These are phyloP conservation scores for Salarias fasciatus DNA, from an alignment of 2,797 vertebrate genomes.

Conservation along the genomic window DNA sequence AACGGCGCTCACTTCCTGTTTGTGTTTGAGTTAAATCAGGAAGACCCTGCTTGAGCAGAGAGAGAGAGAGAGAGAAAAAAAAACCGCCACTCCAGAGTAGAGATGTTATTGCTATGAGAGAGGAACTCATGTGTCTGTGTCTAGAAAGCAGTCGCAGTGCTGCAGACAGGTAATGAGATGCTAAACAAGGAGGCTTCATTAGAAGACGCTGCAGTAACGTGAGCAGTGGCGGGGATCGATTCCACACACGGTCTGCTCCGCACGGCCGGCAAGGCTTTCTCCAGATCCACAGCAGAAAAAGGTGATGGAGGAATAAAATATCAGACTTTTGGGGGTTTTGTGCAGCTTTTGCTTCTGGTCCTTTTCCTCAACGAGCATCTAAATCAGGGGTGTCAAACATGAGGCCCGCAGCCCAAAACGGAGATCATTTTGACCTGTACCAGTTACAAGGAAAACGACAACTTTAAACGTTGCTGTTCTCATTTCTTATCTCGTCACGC, in stretches of 20 bases:
- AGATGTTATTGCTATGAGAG: conserved; percentile 39
- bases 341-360: too few species aligned
- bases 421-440: too few species aligned
- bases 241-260: conserved; percentile 4
- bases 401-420: too few species aligned
- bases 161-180: not conserved
- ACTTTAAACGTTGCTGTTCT: too few species aligned
- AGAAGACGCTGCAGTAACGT: conserved; percentile 15
- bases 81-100: conserved; percentile 9
- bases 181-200: not conserved
- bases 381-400: too few species aligned
- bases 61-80: conserved; percentile 38
- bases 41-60: conserved; percentile 27
- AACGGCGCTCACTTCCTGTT: conserved; percentile 43
- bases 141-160: too few species aligned
- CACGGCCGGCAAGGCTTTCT: conserved; percentile 37
- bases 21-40: conserved; percentile 36
- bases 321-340: too few species aligned
- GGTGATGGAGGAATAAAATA: not conserved
- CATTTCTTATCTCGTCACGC: too few species aligned
- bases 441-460: too few species aligned
- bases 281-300: conserved; percentile 36
- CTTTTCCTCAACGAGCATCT: too few species aligned
- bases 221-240: conserved; percentile 4
- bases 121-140: too few species aligned